phyloP scores from a whole-genome alignment of 2,797 vertebrate genomes.

The Decapterus maruadsi region DNA sequence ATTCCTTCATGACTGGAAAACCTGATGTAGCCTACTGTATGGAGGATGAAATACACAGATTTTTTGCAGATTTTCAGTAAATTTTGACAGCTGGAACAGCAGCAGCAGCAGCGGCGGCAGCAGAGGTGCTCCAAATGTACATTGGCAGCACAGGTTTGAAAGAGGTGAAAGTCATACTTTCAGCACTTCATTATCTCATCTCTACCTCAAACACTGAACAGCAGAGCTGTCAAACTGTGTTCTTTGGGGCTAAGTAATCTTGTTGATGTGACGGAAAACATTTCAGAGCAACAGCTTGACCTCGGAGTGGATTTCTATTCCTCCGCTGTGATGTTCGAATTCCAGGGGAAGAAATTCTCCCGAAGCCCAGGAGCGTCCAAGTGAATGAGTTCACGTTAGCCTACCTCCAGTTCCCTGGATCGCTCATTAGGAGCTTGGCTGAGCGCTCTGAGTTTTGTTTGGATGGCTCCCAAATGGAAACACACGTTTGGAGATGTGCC shows the following conservation, averaged over 20 bases:
- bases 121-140: slow-evolving; percentile 29
- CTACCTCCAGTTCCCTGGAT: slow-evolving; percentile 64
- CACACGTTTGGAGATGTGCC: slow-evolving; percentile 76
- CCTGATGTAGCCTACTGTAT: not conserved
- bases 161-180: slow-evolving; percentile 37
- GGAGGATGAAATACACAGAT: slow-evolving; percentile 10
- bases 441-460: slow-evolving; percentile 79
- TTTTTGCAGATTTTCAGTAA: slow-evolving; percentile 7
- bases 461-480: slow-evolving; percentile 83
- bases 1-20: slow-evolving; percentile 28
- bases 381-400: slow-evolving; percentile 76
- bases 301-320: slow-evolving; percentile 33
- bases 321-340: slow-evolving; percentile 46
- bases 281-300: slow-evolving; percentile 41
- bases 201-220: slow-evolving; percentile 31
- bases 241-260: slow-evolving; percentile 34
- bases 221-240: slow-evolving; percentile 51
- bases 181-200: slow-evolving; percentile 50
- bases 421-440: slow-evolving; percentile 79
- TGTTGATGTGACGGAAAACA: slow-evolving; percentile 38
- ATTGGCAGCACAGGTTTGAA: slow-evolving; percentile 14
- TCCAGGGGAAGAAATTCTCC: slow-evolving; percentile 13
- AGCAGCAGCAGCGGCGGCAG: slow-evolving; percentile 2
- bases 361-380: slow-evolving; percentile 54
- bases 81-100: slow-evolving; percentile 29